Conservation (phyloP, 2,888 invertebrate genomes). For the Phragmatobia fuliginosa region DNA sequence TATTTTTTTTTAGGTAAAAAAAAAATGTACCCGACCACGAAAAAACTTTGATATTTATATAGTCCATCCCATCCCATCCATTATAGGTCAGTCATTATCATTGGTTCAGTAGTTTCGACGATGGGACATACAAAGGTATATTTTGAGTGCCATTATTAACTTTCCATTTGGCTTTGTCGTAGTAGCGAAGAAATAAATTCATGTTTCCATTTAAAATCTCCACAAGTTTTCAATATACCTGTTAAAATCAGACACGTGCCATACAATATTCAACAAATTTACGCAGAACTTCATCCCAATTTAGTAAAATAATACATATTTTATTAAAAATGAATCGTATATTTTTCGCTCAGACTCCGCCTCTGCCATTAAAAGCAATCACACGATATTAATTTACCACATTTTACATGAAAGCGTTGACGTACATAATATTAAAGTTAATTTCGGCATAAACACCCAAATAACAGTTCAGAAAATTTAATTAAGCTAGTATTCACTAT, state of each 20-base stretch:
- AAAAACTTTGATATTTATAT: no score
- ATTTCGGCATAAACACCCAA: conserved; percentile 24
- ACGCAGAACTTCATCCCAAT: background rate
- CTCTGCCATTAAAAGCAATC: conserved; percentile 15
- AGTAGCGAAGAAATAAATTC: no score
- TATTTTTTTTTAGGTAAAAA: no score
- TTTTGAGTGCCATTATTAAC: no score
- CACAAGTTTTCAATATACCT: background rate
- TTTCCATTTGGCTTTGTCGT: no score
- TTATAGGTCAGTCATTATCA: no score
- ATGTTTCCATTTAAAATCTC: background rate
- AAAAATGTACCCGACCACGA: no score
- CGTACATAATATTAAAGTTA: conserved; percentile 22
- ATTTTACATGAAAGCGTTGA: conserved; percentile 19
- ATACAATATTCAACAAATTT: background rate
- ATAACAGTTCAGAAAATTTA: conserved; percentile 33
- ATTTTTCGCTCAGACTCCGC: background rate
- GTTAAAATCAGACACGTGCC: background rate
- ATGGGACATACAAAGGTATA: no score
- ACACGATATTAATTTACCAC: conserved; percentile 12
- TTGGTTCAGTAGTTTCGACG: no score
- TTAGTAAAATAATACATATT: background rate
- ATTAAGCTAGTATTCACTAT: conserved; percentile 42
- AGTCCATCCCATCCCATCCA: no score
- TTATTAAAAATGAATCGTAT: background rate